phyloP scores from a whole-genome alignment of 2,888 invertebrate species.

The Heliothis peltigera region DNA sequence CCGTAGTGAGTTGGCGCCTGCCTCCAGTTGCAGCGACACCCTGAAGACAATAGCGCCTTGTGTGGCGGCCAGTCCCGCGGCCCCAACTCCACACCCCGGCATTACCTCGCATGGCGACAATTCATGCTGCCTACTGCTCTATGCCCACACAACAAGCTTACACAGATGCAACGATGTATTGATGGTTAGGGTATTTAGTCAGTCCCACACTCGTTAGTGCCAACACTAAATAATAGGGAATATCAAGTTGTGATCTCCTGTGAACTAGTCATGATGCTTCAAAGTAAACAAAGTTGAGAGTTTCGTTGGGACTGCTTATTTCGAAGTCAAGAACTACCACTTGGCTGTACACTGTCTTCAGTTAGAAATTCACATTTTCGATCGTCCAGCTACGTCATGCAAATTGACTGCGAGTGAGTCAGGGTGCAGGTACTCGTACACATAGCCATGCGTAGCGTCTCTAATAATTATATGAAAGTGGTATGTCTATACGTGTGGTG shows the following conservation, averaged over 20 bases:
- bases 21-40: slow-evolving; percentile 31
- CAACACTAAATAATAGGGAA: neutral
- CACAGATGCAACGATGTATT: neutral
- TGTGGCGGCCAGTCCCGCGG: slow-evolving; percentile 53
- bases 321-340: neutral
- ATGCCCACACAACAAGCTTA: slow-evolving; percentile 31
- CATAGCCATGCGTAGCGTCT: neutral
- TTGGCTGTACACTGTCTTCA: no score
- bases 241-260: neutral
- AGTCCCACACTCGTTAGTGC: neutral
- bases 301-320: neutral
- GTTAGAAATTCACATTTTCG: no score
- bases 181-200: neutral
- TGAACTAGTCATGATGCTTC: no score
- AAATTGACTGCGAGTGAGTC: neutral
- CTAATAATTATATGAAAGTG: neutral
- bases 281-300: neutral
- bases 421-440: neutral
- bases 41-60: slow-evolving; percentile 62
- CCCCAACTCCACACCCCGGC: slow-evolving; percentile 59
- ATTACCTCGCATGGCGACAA: slow-evolving; percentile 52
- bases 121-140: slow-evolving; percentile 36
- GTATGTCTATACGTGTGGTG: neutral
- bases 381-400: no score
- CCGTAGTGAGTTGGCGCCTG: slow-evolving; percentile 31